A percentile compares a stretch with the other conserved stretches of the same genome.
phyloP scores from a whole-genome alignment of 2,113 vertebrate genomes.

The Trochalopteron elliotii region DNA sequence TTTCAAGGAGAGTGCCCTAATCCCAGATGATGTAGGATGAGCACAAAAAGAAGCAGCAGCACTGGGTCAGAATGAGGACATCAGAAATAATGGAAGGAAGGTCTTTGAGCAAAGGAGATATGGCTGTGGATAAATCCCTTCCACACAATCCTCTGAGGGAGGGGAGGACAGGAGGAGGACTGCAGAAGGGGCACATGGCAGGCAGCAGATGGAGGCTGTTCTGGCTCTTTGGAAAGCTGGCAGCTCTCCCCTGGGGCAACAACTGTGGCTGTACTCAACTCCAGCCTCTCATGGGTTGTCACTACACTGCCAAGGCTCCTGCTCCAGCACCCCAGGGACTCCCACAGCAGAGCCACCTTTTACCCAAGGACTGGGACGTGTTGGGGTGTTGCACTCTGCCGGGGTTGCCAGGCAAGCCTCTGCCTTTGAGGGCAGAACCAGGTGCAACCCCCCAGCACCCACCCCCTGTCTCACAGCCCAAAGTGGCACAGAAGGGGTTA shows the following conservation, averaged over 20 bases:
- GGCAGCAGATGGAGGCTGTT: background rate
- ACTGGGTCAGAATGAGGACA: background rate
- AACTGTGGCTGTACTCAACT: background rate
- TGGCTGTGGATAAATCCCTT: background rate
- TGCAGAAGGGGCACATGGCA: background rate
- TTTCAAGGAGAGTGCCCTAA: background rate
- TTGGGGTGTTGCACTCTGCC: background rate
- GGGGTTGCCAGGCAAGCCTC: background rate
- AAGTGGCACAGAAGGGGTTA: background rate
- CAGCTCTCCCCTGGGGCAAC: background rate
- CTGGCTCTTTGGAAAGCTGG: background rate
- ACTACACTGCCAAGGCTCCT: background rate
- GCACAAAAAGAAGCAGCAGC: background rate
- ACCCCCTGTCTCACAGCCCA: accelerated
- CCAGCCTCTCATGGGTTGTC: background rate
- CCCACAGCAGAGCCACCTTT: background rate
- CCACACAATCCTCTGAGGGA: background rate
- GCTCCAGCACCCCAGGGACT: background rate
- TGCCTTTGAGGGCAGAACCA: background rate
- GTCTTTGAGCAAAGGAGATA: accelerated
- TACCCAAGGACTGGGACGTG: accelerated
- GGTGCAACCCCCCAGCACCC: background rate
- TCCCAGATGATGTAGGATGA: background rate
- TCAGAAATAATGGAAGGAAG: background rate
- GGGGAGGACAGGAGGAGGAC: background rate